Evolutionary conservation across 2,888 invertebrate species (phyloP), one percentile per base, ranked within the genome.

Genomic region (Smittia aterrima): DNA sequence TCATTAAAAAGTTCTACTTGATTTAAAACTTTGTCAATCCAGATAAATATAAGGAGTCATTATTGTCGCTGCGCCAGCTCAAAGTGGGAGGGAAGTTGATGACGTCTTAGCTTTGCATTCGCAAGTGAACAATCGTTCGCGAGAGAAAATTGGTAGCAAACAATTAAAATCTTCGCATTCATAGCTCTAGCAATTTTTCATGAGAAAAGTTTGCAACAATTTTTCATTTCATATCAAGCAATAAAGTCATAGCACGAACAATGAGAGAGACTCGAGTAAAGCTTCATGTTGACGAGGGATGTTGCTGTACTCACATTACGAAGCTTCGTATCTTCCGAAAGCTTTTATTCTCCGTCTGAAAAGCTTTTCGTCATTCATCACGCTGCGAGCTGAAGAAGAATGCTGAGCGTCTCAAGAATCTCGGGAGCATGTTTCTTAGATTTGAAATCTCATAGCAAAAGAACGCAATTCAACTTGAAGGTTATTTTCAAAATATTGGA

Each of bases 361-460:
- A 47, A 47, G 47, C 47, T 47, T n/a, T 32, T 16, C 47, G 47
- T 47, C 47, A 47, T 47, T 47, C 47, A 47, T 47, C 47, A 47
- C 47, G n/a, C n/a, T 16, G 47, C 4, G 9, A 47, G 11, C 3
- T 3, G 11, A 16, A 47, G 16, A 47, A 47, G n/a, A 47, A 47
- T 6, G 47, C 2, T n/a, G 11, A 47, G 3, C 16, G 13, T 47
- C 47, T 47, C 47, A 11, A 2, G 11, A 16, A 47, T 47, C 16
- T 16, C n/a, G 47, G n/a, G n/a, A 16, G 3, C 11, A 47, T 47
- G 13, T 13, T 47, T n/a, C 47, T 13, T 11, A n/a, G 4, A n/a
- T 47, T 13, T 47, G 47, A 47, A 47, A 11, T n/a, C 16, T 6
- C 11, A 11, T 11, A 47, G 16, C 13, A 6, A n/a, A 47, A 13